Evolutionary conservation across 2,888 invertebrate species (phyloP), one percentile per base, ranked within the genome.

Genomic region (Orthonychiurus folsomi): DNA sequence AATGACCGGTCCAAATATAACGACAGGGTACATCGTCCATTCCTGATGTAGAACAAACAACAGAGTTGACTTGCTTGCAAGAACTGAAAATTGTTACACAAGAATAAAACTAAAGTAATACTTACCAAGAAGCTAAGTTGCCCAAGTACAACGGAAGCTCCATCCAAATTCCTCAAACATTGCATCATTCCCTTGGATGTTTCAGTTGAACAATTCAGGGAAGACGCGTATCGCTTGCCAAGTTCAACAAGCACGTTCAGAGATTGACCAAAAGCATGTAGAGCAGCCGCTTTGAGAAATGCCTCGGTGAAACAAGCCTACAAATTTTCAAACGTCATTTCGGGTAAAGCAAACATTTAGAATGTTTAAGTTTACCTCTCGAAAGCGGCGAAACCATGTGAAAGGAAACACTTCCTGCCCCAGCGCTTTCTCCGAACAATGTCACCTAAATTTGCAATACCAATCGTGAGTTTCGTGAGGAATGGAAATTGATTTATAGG

Each of bases 181-280:
- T 60, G 55, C 1, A 70, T 47, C 59, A 69, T 66, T 50, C 67
- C 62, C 1, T 23, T 24, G 0, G 70, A 68, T 18, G 60, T 61
- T 12, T 64, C 64, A 23, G 63, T 64, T 37, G 65, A 64, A 52
- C 72, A 72, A 21, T 66, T 66, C 23, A 70, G 47, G 18, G 59
- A 12, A 0, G 57, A 55, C 1, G 63, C 66, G 24, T 63, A 65
- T 25, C 57, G 58, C 24, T 60, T 48, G 1, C 64, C 60, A 15
- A 65, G 59, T 21, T 64, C 66, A 9, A 57, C 52, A 1, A n/a
- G 64, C 65, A 9, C 56, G 48, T 54, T 72, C 70, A 18, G 62
- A 61, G 60, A 72, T 67, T 3, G 69, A 68, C 72, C 72, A 72
- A 59, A 69, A 70, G 47, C 72, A 72, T 20, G 65, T 61, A 5